Conservation (phyloP, 2,113 vertebrate genomes). For the Rafetus swinhoei region DNA sequence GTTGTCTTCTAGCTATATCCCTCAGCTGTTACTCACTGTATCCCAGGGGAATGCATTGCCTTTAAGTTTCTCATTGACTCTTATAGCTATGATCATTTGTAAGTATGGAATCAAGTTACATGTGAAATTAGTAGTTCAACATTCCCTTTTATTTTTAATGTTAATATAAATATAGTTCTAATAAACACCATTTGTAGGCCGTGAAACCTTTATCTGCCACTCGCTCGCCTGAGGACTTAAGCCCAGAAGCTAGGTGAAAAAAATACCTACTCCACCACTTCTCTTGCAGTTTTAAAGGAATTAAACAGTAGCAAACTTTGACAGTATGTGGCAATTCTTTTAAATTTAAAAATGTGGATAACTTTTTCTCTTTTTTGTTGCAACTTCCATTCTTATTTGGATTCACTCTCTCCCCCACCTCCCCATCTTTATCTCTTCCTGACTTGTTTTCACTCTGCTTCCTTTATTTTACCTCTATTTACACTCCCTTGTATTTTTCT, state of each 20-base stretch:
- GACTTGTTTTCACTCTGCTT: background rate
- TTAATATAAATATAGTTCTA: background rate
- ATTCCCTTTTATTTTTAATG: constrained; percentile 62
- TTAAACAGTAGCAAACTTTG: background rate
- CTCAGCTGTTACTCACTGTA: constrained; percentile 65
- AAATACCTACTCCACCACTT: constrained; percentile 37
- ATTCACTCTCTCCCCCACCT: background rate
- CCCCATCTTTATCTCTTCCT: background rate
- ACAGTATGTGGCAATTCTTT: background rate
- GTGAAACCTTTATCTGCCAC: background rate
- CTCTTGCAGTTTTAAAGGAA: background rate
- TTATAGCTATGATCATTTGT: constrained; percentile 54
- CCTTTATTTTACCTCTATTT: background rate
- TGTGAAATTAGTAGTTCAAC: constrained; percentile 31
- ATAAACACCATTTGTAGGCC: background rate
- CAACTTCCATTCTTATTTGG: background rate
- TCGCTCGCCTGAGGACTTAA: background rate
- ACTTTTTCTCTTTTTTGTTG: background rate
- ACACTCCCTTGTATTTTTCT: background rate
- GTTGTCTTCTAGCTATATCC: constrained; percentile 60
- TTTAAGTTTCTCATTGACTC: constrained; percentile 61
- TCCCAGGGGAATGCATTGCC: constrained; percentile 48
- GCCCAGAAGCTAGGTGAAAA: background rate
- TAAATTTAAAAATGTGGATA: background rate
- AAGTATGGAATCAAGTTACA: constrained; percentile 19